Base-by-base conservation (phyloP, 92 coral and sea anemone species). In the Porites cylindrica region DNA sequence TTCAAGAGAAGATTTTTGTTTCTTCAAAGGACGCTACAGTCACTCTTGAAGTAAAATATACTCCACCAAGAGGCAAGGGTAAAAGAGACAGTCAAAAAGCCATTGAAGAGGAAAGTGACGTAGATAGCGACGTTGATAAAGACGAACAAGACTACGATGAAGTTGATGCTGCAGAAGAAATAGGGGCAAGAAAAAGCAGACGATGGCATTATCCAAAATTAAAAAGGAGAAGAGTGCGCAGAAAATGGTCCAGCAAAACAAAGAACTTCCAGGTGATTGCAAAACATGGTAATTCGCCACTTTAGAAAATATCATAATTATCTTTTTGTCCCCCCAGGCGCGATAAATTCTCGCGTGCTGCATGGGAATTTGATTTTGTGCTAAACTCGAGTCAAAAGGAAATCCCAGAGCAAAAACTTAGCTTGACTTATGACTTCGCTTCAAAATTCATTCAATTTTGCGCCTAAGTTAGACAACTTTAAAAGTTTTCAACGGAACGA, bases 191-290 rank as follows among this genome's bases (percentile, higher is more conserved):
- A 26, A 76, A 59, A 58, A 2, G 23, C 2, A 59, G 14, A 1
- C 7, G 26, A 26, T 26, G 14, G 24, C 51, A 16, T 7, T 13
- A 26, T 1, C 59, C 56, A 50, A 81, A 81, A 64, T 86, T 81
- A 26, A 84, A 71, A 10, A 63, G 80, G 21, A 85, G 94, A 53
- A 80, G 94, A 18, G 67, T 88, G 8, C 76, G 88, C 29, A 92
- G 93, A 32, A 71, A 91, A 77, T 69, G 96, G 92, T 93, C 98
- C 4, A 91, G 85, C 81, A 94, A 96, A 68, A 94, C 92, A 0
- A 95, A 92, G 60, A 98, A 96, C 80, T 96, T 94, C 80, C 98
- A 96, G 95, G 97, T 92, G 77, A 76, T 4, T 58, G 1, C 8
- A 59, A n/a, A 8, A 66, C 23, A 38, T n/a, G 4, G 13, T 0